Percentiles rank a stretch among this genome's conserved stretches.
phyloP scores from a whole-genome alignment of 2,797 vertebrate species.

The Molothrus ater region DNA sequence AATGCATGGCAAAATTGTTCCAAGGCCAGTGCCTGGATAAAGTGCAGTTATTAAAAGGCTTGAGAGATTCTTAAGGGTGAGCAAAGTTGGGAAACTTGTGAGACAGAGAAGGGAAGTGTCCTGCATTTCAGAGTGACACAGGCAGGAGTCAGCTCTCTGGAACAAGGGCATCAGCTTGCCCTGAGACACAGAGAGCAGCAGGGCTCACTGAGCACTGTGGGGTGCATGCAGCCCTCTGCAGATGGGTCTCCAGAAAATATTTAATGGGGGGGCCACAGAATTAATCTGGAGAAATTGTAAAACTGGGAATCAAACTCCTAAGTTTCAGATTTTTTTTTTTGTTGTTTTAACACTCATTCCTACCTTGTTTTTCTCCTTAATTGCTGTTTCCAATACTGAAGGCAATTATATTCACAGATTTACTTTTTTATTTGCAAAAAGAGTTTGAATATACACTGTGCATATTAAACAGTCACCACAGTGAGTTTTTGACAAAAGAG shows the following conservation, averaged over 20 bases:
- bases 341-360: neutral
- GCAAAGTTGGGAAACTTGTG: neutral
- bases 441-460: neutral
- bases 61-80: neutral
- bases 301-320: neutral
- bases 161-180: neutral
- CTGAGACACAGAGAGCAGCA: neutral
- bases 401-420: neutral
- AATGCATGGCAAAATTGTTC: neutral
- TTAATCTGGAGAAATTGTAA: neutral
- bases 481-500: neutral
- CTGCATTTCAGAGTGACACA: neutral
- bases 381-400: neutral
- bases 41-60: neutral
- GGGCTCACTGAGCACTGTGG: neutral
- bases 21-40: neutral
- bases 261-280: neutral
- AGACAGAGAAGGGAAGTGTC: neutral
- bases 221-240: neutral
- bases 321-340: neutral
- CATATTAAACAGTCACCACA: neutral
- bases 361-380: neutral
- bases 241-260: neutral
- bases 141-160: neutral
- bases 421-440: neutral